Percentiles rank a stretch among this genome's conserved stretches.
These are phyloP conservation scores for Apis dorsata DNA, from an alignment of 1,140 invertebrate species.

Conservation along the genomic window DNA sequence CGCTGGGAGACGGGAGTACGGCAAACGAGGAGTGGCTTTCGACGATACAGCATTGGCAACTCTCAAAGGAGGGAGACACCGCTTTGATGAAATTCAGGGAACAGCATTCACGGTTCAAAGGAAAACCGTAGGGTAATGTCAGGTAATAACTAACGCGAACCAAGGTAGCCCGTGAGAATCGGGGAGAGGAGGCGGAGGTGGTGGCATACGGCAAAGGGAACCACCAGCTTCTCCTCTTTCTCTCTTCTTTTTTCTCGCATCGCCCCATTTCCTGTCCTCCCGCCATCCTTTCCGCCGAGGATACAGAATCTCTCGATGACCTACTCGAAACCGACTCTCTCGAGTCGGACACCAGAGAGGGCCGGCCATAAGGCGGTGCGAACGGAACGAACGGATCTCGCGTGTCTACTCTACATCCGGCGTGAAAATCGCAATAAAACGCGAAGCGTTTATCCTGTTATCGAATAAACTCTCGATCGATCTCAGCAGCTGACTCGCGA, in stretches of 20 bases:
- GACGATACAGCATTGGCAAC: conserved; percentile 14
- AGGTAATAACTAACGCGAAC: conserved; percentile 38
- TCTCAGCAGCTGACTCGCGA: neutral
- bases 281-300: conserved; percentile 6
- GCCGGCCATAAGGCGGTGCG: neutral
- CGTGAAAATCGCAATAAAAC: conserved; percentile 20
- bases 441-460: neutral
- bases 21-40: neutral
- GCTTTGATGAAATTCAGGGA: conserved; percentile 39
- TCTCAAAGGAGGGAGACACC: conserved; percentile 7
- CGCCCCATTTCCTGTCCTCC: conserved; percentile 49
- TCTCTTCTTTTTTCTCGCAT: conserved; percentile 18
- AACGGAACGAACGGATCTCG: conserved; percentile 13
- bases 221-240: neutral
- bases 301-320: conserved; percentile 29
- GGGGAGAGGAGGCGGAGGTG: neutral
- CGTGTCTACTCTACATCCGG: neutral
- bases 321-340: neutral
- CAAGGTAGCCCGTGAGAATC: conserved; percentile 33
- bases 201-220: conserved; percentile 35
- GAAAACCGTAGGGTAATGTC: conserved; percentile 27
- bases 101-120: conserved; percentile 34
- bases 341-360: neutral
- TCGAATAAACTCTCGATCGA: neutral
- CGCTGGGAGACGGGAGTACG: neutral